Base-by-base conservation (phyloP, 2,888 invertebrate species). In the Tyria jacobaeae region DNA sequence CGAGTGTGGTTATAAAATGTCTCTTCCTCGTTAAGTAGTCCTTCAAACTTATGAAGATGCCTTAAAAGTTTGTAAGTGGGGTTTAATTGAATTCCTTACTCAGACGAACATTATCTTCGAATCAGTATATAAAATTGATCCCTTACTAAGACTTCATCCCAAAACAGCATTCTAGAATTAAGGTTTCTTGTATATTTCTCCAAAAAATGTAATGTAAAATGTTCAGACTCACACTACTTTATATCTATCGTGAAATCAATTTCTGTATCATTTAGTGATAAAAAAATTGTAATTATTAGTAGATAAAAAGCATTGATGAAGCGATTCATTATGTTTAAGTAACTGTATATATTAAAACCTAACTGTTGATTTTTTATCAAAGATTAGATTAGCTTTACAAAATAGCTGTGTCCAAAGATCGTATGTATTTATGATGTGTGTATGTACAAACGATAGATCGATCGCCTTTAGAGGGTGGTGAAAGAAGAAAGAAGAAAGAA, bases 61-160 rank as follows among this genome's bases (percentile, higher is more conserved):
- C 78, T 81, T 76, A 53, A 73, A 89, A 86, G 81, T 90, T 87
- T 73, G 64, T 64, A 66, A 77, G 78, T 77, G 74, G 76, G 84
- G 81, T 87, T 88, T 86, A 87, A 89, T 88, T 86, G 84, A 89
- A 89, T 86, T 87, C 82, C 84, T 76, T 71, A 64, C 68, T 74
- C 76, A 81, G 77, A 31, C 78, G 66, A 35, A 44, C 55, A 54
- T 48, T 47, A 31, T 53, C 65, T 72, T 57, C 58, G 68, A 78
- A 66, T 69, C 73, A 73, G 66, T 71, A 75, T 71, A 70, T 66
- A 68, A 68, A 10, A 9, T 41, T 21, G 2, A 41, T 41, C 17
- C 41, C 10, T 17, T 1, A 44, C 17, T 2, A 44, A 17, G 10
- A 44, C 37, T 75, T 72, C 63, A 67, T 71, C 57, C 65, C 64